phyloP scores from a whole-genome alignment of 2,888 invertebrate species.

The Calameuta idolon region DNA sequence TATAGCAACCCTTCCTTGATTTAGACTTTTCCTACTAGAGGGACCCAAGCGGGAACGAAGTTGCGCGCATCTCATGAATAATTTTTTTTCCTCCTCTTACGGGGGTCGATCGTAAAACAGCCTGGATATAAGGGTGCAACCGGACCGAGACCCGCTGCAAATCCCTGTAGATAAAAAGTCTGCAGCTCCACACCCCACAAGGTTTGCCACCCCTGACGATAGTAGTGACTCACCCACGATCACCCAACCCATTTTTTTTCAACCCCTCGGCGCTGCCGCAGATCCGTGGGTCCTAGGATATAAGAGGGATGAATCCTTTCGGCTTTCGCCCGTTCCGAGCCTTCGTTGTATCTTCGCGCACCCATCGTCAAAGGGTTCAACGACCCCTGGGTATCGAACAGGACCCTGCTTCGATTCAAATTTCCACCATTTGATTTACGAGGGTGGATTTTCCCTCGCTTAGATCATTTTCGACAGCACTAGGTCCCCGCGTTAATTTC shows the following conservation, averaged over 20 bases:
- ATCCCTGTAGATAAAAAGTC: conserved; percentile 47
- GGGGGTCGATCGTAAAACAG: conserved; percentile 35
- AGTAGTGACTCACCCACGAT: conserved; percentile 59
- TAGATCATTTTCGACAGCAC: neutral
- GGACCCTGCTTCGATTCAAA: conserved; percentile 1
- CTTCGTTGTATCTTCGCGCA: conserved; percentile 8
- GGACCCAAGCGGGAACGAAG: conserved; percentile 28
- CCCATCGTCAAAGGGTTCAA: conserved; percentile 31
- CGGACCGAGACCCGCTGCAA: conserved; percentile 59
- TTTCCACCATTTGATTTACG: neutral
- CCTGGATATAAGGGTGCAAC: conserved; percentile 53
- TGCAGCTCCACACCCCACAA: conserved; percentile 34
- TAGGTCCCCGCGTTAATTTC: neutral
- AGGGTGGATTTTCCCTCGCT: neutral
- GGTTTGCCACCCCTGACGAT: conserved; percentile 59
- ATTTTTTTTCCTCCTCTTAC: conserved; percentile 34
- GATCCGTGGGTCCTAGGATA: conserved; percentile 39
- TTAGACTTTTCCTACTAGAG: neutral
- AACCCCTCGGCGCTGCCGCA: conserved; percentile 52
- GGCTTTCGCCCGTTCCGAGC: conserved; percentile 26
- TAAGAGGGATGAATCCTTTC: conserved; percentile 46
- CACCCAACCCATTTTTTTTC: conserved; percentile 55
- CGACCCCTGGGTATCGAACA: conserved; percentile 13
- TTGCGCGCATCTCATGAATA: conserved; percentile 60
- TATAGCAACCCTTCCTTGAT: neutral